These are phyloP conservation scores for Caenorhabditis sp. DNA, from an alignment of 2,888 invertebrate species.

Conservation along the genomic window DNA sequence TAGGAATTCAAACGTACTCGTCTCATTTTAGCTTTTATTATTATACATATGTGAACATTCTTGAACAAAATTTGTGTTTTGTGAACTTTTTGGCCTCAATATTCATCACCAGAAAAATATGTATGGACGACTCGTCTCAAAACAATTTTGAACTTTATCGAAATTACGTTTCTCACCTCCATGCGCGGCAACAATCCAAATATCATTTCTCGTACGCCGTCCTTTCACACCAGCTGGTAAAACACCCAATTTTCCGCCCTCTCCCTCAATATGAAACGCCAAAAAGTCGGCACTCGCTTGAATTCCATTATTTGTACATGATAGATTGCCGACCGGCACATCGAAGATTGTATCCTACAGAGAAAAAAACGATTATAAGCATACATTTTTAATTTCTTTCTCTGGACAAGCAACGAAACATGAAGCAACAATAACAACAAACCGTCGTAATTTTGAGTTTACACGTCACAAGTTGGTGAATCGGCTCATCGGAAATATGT, in stretches of 20 bases:
- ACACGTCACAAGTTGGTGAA: constrained; percentile 12
- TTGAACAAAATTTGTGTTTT: too few relatives aligned
- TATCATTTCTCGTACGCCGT: constrained; percentile 80
- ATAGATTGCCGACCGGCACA: constrained; percentile 88
- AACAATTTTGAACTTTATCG: too few relatives aligned
- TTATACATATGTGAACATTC: too few relatives aligned
- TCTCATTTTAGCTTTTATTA: too few relatives aligned
- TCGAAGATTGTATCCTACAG: constrained; percentile 80
- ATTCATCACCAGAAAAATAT: too few relatives aligned
- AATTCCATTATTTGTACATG: constrained; percentile 93
- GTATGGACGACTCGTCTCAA: too few relatives aligned
- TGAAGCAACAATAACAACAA: constrained; percentile 16
- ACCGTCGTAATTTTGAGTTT: constrained; percentile 38
- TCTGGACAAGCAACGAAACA: constrained; percentile 2
- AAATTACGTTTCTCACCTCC: constrained; percentile 12
- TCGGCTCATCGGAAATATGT: neutral
- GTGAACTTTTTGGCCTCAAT: too few relatives aligned
- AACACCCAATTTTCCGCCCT: constrained; percentile 88
- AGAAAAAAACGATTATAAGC: neutral
- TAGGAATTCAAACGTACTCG: too few relatives aligned
- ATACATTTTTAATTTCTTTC: neutral
- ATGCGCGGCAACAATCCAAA: constrained; percentile 72
- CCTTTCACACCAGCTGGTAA: constrained; percentile 87
- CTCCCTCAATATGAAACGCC: constrained; percentile 93
- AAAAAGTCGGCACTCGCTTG: constrained; percentile 89